Base-by-base conservation (phyloP, 1,140 invertebrate genomes). In the Zaprionus tsacasi region DNA sequence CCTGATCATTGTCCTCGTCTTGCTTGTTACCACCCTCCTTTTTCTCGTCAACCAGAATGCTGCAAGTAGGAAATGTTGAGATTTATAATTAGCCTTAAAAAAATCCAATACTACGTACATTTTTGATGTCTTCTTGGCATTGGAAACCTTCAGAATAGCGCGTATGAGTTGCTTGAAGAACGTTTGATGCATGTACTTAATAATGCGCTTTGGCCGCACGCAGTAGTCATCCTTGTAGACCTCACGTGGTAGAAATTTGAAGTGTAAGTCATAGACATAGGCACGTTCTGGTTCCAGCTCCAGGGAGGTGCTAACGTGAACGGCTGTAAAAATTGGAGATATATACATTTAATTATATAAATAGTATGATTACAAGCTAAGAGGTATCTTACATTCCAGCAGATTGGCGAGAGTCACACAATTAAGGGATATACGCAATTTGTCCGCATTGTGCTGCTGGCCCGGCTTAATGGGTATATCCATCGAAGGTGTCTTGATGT, bases 401-500 rank as follows among this genome's bases (percentile, higher is more conserved):
- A 99, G 96, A 93, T 98, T 95, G 10, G 94, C 92, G 3, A 99
- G 91, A 0, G 95, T 95, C 1, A 98, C 96, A 81, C 95, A 95
- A 17, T 95, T 98, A 1, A 99, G 93, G 70, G 95, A 95, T 33
- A 95, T 93, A 70, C 95, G 93, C 7, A 98, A 78, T 70, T 94
- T 95, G 74, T 97, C 96, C 0, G 97, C 94, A 82, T 94, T 93
- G 50, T 94, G 94, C 33, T 94, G 93, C 12, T 95, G 81, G 81
- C 95, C 93, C 0, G 89, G 67, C 21, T 93, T 91, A 43, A 99
- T 96, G 0, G 98, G 98, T 76, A 99, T 96, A 88, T 99, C 97
- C 97, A 99, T 98, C 45, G 95, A 97, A 0, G 99, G 99, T 13
- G 99, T 99, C 93, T 98, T 98, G 13, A 99, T 97, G 54, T 96